Evolutionary conservation across 30 jellyfish, hydroid and myxozoan species (phyloP).

Genomic region (Aurelia aurita): DNA sequence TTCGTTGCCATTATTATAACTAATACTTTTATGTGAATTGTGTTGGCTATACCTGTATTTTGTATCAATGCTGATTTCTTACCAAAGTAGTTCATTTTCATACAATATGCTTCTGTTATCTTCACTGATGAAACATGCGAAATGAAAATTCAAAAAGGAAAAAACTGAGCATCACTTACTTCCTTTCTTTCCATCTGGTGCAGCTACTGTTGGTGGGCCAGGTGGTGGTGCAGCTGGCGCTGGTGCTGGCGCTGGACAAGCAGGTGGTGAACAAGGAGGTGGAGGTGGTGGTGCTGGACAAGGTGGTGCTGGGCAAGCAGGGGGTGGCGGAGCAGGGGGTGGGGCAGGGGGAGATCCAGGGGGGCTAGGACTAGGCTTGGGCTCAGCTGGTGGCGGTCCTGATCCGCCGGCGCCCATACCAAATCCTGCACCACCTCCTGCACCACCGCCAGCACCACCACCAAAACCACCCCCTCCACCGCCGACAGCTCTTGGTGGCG

Average conservation of each 20-base stretch:
- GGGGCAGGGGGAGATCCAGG: slow-evolving; percentile 79
- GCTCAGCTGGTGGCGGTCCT: slow-evolving; percentile 56
- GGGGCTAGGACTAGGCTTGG: slow-evolving; percentile 67
- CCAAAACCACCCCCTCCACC: slow-evolving; percentile 66
- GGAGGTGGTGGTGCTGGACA: slow-evolving; percentile 91
- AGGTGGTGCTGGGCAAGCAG: slow-evolving; percentile 89
- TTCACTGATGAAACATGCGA: too few species aligned
- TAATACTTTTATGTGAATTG: too few species aligned
- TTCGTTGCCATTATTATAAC: too few species aligned
- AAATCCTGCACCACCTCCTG: slow-evolving; percentile 40
- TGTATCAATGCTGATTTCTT: too few species aligned
- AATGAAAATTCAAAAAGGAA: too few species aligned
- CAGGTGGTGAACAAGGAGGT: slow-evolving; percentile 83
- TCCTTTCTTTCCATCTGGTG: slow-evolving; percentile 84
- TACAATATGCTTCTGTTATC: too few species aligned
- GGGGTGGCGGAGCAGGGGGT: slow-evolving; percentile 86
- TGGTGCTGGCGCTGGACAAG: slow-evolving; percentile 79
- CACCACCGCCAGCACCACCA: slow-evolving; percentile 62
- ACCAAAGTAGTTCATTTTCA: too few species aligned
- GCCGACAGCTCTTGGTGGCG: slow-evolving; percentile 70
- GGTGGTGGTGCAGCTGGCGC: slow-evolving; percentile 86
- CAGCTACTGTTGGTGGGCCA: slow-evolving; percentile 51
- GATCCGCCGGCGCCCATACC: slow-evolving; percentile 55
- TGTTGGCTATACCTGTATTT: too few species aligned
- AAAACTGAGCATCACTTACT: slow-evolving; percentile 52